These are phyloP conservation scores for Bradypodion ventrale DNA, from an alignment of 2,797 vertebrate genomes.

Conservation along the genomic window DNA sequence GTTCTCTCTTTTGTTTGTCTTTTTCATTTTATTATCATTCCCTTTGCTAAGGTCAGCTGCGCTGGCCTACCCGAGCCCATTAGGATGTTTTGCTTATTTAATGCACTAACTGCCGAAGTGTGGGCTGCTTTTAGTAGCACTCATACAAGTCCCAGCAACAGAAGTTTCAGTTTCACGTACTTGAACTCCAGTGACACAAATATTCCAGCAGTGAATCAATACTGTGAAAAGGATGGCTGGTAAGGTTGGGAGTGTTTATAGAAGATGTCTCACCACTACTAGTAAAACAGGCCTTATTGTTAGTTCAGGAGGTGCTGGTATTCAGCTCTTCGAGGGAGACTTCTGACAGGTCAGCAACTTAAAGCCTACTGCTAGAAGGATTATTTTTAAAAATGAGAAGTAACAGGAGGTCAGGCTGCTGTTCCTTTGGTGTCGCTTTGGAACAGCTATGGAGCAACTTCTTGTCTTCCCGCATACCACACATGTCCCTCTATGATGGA, in stretches of 20 bases:
- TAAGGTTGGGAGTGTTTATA: constrained; percentile 80
- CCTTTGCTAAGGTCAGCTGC: constrained; percentile 65
- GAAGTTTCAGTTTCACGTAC: constrained; percentile 75
- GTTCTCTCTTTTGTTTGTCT: constrained; percentile 61
- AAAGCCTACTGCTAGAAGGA: constrained; percentile 53
- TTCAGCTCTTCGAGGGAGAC: constrained; percentile 74
- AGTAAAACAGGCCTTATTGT: constrained; percentile 79
- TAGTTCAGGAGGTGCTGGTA: constrained; percentile 79
- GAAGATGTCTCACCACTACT: constrained; percentile 79
- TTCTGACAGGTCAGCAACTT: constrained; percentile 68
- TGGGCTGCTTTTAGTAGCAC: constrained; percentile 69
- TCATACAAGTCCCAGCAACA: constrained; percentile 64
- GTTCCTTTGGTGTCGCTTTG: constrained; percentile 44
- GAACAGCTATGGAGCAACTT: constrained; percentile 27
- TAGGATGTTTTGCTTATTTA: constrained; percentile 74
- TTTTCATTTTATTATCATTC: constrained; percentile 73
- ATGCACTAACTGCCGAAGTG: constrained; percentile 68
- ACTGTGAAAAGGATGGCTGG: constrained; percentile 67
- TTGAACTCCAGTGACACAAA: constrained; percentile 80
- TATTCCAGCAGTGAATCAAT: constrained; percentile 79
- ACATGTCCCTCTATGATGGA: not conserved
- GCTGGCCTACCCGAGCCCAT: constrained; percentile 62
- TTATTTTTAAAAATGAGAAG: constrained; percentile 9
- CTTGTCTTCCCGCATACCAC: constrained; percentile 36
- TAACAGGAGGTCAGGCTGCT: constrained; percentile 37